Evolutionary conservation across 2,797 vertebrate genomes (phyloP).

Genomic region (Pogoniulus pusillus): DNA sequence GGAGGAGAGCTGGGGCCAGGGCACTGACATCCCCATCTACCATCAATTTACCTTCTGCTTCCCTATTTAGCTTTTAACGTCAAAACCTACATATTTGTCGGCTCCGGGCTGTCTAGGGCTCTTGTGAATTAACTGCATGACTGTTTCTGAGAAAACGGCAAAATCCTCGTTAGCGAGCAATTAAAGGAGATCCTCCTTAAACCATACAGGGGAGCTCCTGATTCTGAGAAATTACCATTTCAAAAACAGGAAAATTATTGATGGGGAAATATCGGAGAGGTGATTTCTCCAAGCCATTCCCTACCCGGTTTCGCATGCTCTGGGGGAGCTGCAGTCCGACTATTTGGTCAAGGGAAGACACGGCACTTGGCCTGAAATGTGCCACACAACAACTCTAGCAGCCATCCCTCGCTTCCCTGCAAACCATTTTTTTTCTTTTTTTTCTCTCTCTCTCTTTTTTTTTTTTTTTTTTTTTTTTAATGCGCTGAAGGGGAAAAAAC

Average conservation of each 20-base stretch:
- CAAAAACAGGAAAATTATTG: neutral
- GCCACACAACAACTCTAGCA: neutral
- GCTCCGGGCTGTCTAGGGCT: slow-evolving; percentile 87
- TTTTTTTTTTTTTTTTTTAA: no score
- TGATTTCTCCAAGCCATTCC: neutral
- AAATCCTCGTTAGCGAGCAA: slow-evolving; percentile 77
- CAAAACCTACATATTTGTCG: slow-evolving; percentile 86
- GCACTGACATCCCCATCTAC: slow-evolving; percentile 78
- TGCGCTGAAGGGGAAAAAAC: no score
- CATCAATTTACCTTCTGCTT: slow-evolving; percentile 84
- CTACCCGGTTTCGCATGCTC: rapidly evolving
- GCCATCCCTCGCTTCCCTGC: rapidly evolving
- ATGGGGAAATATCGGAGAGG: neutral
- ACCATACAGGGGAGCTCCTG: neutral
- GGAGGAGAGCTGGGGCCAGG: slow-evolving; percentile 67
- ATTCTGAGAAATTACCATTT: neutral
- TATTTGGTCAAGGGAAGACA: neutral
- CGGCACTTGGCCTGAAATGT: neutral
- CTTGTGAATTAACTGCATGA: slow-evolving; percentile 79
- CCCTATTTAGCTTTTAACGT: slow-evolving; percentile 86
- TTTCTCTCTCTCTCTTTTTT: no score
- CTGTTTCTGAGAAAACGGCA: slow-evolving; percentile 77
- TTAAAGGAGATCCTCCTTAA: slow-evolving; percentile 72
- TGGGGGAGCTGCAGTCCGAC: neutral
- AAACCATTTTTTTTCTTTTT: no score